Conservation (phyloP, 35 echinoderm and acorn worm genomes). For the Ophioderma brevispina region DNA sequence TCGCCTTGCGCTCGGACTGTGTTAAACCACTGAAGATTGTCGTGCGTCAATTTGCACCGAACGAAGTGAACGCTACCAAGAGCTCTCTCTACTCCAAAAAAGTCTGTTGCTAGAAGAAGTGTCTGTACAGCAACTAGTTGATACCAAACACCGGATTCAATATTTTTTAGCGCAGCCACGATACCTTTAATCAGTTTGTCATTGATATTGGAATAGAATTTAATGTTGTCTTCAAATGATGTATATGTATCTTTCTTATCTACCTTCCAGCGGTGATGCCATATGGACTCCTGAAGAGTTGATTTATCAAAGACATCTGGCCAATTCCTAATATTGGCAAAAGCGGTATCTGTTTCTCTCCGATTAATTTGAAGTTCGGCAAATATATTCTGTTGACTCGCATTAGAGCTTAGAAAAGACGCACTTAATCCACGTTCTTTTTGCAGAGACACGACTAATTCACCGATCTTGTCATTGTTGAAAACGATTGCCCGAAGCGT, state of each 20-base stretch:
- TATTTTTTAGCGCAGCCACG: not conserved
- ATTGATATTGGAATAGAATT: slow-evolving; percentile 37
- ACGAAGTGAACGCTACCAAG: slow-evolving; percentile 33
- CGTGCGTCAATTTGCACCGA: not conserved
- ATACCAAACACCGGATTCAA: slow-evolving; percentile 8
- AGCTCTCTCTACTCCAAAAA: slow-evolving; percentile 52
- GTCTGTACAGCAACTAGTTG: slow-evolving; percentile 34
- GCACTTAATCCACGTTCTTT: slow-evolving; percentile 37
- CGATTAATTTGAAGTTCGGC: not conserved
- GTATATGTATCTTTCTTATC: not conserved
- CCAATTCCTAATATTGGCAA: not conserved
- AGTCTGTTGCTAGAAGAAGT: slow-evolving; percentile 30
- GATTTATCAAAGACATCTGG: not conserved
- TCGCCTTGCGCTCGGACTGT: slow-evolving; percentile 25
- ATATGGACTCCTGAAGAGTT: not conserved
- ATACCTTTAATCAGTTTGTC: not conserved
- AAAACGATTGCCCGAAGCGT: not conserved
- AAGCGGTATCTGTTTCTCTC: not conserved
- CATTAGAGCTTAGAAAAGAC: slow-evolving; percentile 24
- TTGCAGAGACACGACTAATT: slow-evolving; percentile 24
- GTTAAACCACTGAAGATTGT: slow-evolving; percentile 34
- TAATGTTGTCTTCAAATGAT: slow-evolving; percentile 9
- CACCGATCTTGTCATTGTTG: not conserved
- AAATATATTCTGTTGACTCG: not conserved
- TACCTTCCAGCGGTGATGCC: slow-evolving; percentile 3